Base-by-base conservation (phyloP, 2,113 vertebrate species). In the Callochromis pleurospilus region DNA sequence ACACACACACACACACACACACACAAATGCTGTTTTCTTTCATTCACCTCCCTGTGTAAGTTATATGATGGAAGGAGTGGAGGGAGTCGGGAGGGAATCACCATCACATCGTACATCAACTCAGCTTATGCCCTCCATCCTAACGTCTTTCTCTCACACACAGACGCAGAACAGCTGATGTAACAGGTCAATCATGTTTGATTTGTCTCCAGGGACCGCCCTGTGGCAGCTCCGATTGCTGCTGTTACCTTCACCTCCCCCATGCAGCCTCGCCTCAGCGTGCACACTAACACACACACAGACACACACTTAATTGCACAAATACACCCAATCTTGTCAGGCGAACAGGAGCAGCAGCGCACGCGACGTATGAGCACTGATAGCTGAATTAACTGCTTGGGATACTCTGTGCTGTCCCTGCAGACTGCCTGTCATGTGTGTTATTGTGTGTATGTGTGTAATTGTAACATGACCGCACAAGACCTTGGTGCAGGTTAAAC, bases 241-340 rank as follows among this genome's bases (percentile, higher is more conserved):
- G 85, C 89, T 80, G 92, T 94, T 95, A 95, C 96, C 94, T 95
- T 94, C 94, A 95, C 92, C 96, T 92, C 93, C 93, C 92, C 79
- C 87, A 51, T 86, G 51, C 88, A 80, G 42, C 81, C 88, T 77
- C 21, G 17, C 58, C 33, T 11, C 6, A 53, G 38, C 5, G 5
- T 33, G 14, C 29, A 31, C 83, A 29, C 55, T 84, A 29, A 65
- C 68, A 9, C 83, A 73, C n/a, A 77, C 79, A 47, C 75, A 75
- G 11, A 53, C 31, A 21, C 86, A 81, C 83, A 84, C 79, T 6
- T 68, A 82, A 73, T 84, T 80, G 79, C 36, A 29, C 80, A 45
- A 79, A 62, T 81, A 54, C 62, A 88, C 83, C 79, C 73, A 85
- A 79, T 56, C 80, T n/a, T 68, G 80, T 85, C 83, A 83, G 9